These are phyloP conservation scores for Crambe crambe DNA, from an alignment of 37 sponge, comb jelly and placozoan species.

Conservation along the genomic window DNA sequence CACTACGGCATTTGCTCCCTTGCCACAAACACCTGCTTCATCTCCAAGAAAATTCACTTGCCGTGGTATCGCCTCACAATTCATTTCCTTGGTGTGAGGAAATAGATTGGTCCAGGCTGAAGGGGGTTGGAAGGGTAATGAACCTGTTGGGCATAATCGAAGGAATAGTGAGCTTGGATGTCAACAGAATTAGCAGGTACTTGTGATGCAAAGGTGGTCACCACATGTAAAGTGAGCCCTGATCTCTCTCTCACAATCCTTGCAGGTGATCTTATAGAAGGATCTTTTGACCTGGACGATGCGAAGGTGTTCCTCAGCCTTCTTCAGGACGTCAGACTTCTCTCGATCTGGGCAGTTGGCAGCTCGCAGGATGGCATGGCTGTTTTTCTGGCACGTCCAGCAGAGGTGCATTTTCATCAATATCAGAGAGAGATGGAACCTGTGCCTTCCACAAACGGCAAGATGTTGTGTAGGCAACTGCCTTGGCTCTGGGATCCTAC, in stretches of 20 bases:
- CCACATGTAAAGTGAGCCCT: background rate
- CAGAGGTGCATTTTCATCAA: no score
- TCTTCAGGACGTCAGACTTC: no score
- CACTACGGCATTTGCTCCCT: no score
- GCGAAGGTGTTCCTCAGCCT: background rate
- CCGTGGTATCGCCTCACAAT: slow-evolving; percentile 67
- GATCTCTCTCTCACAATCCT: background rate
- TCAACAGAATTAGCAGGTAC: background rate
- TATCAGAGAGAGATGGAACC: no score
- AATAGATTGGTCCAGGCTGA: background rate
- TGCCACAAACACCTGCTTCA: no score
- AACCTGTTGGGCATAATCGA: background rate
- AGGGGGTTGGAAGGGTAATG: background rate
- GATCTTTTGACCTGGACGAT: background rate
- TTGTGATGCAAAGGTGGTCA: background rate
- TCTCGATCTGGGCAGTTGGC: background rate
- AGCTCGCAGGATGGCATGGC: background rate
- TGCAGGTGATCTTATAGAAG: background rate
- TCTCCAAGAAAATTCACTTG: no score
- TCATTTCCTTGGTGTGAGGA: no score
- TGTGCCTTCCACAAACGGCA: no score
- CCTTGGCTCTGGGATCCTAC: no score
- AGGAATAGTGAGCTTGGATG: background rate
- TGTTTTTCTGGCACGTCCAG: background rate
- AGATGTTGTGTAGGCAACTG: no score